Conservation (phyloP, 2,888 invertebrate species). For the Sphaerophoria taeniata region DNA sequence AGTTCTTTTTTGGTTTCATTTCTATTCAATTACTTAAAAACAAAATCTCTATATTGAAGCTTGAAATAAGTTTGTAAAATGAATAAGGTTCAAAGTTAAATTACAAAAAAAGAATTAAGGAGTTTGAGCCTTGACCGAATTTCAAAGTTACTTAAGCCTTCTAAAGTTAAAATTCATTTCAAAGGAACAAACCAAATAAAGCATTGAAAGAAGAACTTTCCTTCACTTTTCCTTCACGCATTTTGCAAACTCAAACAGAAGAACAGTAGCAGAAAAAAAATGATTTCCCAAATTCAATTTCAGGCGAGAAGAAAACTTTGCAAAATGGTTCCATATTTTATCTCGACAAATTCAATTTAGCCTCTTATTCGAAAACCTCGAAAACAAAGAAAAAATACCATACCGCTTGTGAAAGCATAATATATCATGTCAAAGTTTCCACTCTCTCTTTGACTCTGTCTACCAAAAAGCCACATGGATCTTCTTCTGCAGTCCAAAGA, state of each 20-base stretch:
- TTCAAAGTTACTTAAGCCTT: neutral
- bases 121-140: too few relatives aligned
- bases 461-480: constrained; percentile 39
- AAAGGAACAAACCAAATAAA: neutral
- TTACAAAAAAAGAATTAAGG: too few relatives aligned
- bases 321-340: constrained; percentile 32
- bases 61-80: too few relatives aligned
- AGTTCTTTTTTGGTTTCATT: too few relatives aligned
- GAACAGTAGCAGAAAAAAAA: neutral
- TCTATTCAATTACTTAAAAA: too few relatives aligned
- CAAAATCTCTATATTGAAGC: too few relatives aligned
- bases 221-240: neutral
- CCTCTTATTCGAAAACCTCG: neutral
- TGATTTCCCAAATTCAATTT: constrained; percentile 17
- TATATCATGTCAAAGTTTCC: constrained; percentile 63
- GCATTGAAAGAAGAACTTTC: neutral
- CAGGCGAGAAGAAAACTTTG: neutral
- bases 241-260: neutral
- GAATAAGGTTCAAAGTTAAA: too few relatives aligned
- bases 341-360: constrained; percentile 24
- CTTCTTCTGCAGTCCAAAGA: constrained; percentile 24
- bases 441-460: constrained; percentile 9
- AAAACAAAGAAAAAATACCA: neutral
- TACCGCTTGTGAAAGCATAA: constrained; percentile 50
- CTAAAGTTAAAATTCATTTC: neutral